Evolutionary conservation across 2,888 invertebrate genomes (phyloP), one percentile per base, ranked within the genome.

Genomic region (Mythimna ferrago): DNA sequence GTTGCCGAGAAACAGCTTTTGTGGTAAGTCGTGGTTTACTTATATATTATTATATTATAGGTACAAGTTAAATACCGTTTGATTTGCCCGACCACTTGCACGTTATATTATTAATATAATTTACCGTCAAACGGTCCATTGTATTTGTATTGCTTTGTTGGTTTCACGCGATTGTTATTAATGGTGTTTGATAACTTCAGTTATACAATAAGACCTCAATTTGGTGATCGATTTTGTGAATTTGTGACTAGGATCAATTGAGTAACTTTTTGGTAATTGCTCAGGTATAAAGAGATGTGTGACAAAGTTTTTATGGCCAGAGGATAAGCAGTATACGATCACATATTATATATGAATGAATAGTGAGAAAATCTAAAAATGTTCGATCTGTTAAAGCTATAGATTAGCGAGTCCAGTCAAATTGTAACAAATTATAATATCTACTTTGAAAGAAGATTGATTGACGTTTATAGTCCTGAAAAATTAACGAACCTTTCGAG

Each of bases 91-190:
- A n/a, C 21, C 61, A 72, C 72, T 81, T 68, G 67, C 79, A 81
- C 60, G 72, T 80, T 66, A 80, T 80, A 76, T 80, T 66, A 80
- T 80, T 72, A 68, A 76, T 81, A 68, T 63, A 76, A 72, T 68
- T 60, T 71, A 54, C 57, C 66, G 57, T 54, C 60, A 66, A 80
- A 66, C 68, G 58, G 21, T 68, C 54, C 51, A 57, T 76, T 76
- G 72, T 72, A 68, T 80, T 80, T 67, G 76, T 68, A 58, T 80
- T 65, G 71, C 71, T 81, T 66, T 81, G 65, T 72, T 65, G 53
- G 51, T 54, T 67, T 41, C 67, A 53, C 66, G 57, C 66, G 64
- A 70, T 75, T 75, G 75, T 69, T 80, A 74, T 75, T 69, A 62
- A 78, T 69, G 61, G 54, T 51, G 69, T 66, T 80, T 74, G 65